Evolutionary conservation across 2,797 vertebrate species (phyloP), one percentile per base, ranked within the genome.

Genomic region (Ibycter americanus): DNA sequence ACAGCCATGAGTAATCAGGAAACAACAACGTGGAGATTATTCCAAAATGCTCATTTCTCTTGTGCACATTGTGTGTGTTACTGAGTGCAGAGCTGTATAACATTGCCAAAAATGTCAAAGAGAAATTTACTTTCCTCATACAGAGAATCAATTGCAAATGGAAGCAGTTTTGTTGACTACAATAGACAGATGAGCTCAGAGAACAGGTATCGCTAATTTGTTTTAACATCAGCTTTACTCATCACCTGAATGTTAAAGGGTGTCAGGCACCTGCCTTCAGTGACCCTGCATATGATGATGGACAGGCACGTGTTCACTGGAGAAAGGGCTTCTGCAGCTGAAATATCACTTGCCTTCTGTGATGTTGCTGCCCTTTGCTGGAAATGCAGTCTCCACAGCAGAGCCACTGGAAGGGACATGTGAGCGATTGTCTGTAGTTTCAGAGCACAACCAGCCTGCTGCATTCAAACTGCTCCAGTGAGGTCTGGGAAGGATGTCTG

Each of bases 401-500:
- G 31, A 74, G 34, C 15, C 25, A 3, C 51, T 47, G 68, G 21
- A 77, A 83, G 9, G 14, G 34, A 47, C 0, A 4, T 0, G 6
- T 29, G 32, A 55, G 5, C 2, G 4, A 29, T 80, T 0, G 1
- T n/a, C 44, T 4, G 1, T 54, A 9, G 9, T 52, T 96, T 63
- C 65, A 77, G 72, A 90, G 23, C 71, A 52, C 3, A 1, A 2
- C 31, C 40, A 52, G 19, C 62, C 36, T 21, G 4, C 23, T 56
- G 46, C 29, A 4, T 67, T 72, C 27, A 63, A n/a, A 25, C n/a
- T 4, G 5, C 16, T 59, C 52, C 0, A 1, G 6, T 0, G 0
- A 61, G 46, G 55, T 65, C n/a, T 58, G 46, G 55, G n/a, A 74
- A 62, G 46, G n/a, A 16, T 34, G 13, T 15, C n/a, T 62, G 51